Conservation (phyloP, 1,140 invertebrate species). For the Luehdorfia chinensis region DNA sequence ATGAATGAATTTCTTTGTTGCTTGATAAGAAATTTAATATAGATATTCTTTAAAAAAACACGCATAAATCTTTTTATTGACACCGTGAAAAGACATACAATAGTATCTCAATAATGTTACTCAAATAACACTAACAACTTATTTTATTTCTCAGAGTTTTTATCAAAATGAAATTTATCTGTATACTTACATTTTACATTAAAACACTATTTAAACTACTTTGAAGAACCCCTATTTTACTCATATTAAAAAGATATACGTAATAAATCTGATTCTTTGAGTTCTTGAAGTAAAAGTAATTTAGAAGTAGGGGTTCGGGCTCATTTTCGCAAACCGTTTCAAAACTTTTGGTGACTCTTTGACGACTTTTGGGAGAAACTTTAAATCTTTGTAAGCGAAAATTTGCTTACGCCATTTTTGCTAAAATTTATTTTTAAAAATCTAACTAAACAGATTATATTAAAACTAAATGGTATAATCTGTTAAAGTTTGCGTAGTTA, state of each 20-base stretch:
- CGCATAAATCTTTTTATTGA: too few species aligned
- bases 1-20: too few species aligned
- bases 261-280: constrained; percentile 14
- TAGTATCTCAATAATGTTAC: too few species aligned
- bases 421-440: constrained; percentile 9
- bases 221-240: constrained; percentile 2
- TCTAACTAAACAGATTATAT: background rate
- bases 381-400: constrained; percentile 18
- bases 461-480: background rate
- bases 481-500: too few species aligned
- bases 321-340: constrained; percentile 18
- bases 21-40: too few species aligned
- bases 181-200: too few species aligned
- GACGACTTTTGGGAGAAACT: constrained; percentile 18
- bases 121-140: too few species aligned
- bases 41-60: too few species aligned
- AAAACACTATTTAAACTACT: background rate
- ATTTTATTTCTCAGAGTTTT: too few species aligned
- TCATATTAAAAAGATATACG: constrained; percentile 15
- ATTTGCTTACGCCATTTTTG: constrained; percentile 14
- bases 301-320: constrained; percentile 17
- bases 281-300: constrained; percentile 18
- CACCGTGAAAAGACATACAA: too few species aligned
- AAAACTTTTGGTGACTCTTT: constrained; percentile 17
- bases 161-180: too few species aligned